Evolutionary conservation across 2,797 vertebrate genomes (phyloP), one percentile per base, ranked within the genome.

Genomic region (Poeciliopsis infans): DNA sequence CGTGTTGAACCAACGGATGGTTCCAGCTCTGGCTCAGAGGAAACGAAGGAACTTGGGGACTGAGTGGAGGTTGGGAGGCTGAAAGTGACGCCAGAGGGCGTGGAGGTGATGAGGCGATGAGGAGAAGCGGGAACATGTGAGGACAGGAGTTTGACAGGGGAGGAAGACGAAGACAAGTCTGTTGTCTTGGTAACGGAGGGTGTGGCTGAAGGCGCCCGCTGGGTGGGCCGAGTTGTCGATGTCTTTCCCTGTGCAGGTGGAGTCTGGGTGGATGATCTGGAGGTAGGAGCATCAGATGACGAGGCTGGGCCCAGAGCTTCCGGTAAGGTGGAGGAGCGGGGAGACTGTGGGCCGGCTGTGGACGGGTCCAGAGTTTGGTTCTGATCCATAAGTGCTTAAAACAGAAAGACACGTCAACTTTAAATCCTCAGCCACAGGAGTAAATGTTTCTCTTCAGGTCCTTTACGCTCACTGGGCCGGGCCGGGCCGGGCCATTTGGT

Each of bases 181-280:
- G 81, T 72, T 18, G 89, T 86, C 45, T 46, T 2, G 39, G 86
- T n/a, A 3, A n/a, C 49, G 5, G 79, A 53, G 64, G 75, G 31
- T 79, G 86, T 33, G 16, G 77, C n/a, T 31, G n/a, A 4, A 10
- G 79, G 7, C 3, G 80, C 74, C 68, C 18, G 49, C 18, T 75
- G 28, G 2, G 74, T 5, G 49, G 43, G 20, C 64, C 47, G 11
- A 0, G 74, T 43, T 7, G 72, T 64, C 0, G 55, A 43, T 68
- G 36, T 2, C 18, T 18, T 16, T 39, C 4, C 20, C 0, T 80
- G 39, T 1, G 83, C 39, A 18, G 72, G 36, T 5, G 53, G 41
- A 28, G 77, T 1, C 7, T 1, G 7, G 7, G 66, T 25, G 36
- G 77, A 46, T 11, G 76, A n/a, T 46, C 2, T 20, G 45, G 11